phyloP scores from a whole-genome alignment of 2,113 vertebrate species.

The Leptosomus discolor region DNA sequence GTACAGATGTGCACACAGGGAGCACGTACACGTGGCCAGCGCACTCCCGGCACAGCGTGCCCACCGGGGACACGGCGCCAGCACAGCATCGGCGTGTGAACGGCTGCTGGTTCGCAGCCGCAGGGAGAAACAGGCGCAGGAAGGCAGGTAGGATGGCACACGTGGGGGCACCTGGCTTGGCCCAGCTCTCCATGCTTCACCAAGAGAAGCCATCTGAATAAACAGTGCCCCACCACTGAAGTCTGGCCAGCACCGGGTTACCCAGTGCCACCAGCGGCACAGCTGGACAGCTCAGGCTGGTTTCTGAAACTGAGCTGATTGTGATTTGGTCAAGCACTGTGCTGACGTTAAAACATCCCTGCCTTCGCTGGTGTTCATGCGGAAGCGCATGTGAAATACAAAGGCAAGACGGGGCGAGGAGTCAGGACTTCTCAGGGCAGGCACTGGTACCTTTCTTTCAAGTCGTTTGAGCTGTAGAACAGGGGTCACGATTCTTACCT shows the following conservation, averaged over 20 bases:
- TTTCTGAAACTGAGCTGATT: background rate
- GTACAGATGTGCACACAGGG: background rate
- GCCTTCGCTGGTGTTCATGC: background rate
- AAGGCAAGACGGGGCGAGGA: background rate
- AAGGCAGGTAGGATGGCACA: background rate
- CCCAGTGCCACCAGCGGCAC: fast-evolving
- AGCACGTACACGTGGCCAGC: fast-evolving
- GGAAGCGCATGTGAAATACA: background rate
- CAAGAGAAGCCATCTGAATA: background rate
- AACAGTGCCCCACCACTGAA: too few species aligned
- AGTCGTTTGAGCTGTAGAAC: background rate
- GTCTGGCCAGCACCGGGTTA: background rate
- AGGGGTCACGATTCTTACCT: background rate
- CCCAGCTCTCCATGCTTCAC: background rate
- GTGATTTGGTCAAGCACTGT: background rate
- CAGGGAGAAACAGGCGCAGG: background rate
- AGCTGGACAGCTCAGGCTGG: background rate
- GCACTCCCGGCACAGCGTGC: fast-evolving
- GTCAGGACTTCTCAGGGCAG: background rate
- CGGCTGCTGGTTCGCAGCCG: background rate
- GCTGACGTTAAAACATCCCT: background rate
- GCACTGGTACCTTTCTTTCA: background rate
- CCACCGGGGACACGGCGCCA: fast-evolving
- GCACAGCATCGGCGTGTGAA: fast-evolving
- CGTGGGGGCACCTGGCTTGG: background rate